Base-by-base conservation (phyloP, 1,140 invertebrate genomes). In the Polypedilum vanderplanki region DNA sequence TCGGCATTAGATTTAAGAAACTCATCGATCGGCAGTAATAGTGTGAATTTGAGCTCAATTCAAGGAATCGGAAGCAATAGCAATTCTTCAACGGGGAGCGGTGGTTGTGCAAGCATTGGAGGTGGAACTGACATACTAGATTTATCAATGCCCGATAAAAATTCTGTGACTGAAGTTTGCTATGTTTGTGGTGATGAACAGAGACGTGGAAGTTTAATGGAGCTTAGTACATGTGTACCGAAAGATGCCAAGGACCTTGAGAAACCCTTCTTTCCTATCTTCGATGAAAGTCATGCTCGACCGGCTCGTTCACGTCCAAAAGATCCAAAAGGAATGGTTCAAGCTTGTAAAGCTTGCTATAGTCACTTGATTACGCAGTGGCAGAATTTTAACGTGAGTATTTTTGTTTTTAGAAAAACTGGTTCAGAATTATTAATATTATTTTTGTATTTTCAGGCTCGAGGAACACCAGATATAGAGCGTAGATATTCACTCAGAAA, bases 131-230 rank as follows among this genome's bases (percentile, higher is more conserved):
- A 93, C 79, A 93, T 94, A 77, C 83, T 95, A 73, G 93, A 95
- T 83, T 84, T 95, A 74, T 93, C 92, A 75, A 94, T 95, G 92
- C 93, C 93, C 1, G 92, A 94, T 79, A 95, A 95, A 85, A 94
- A 95, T 85, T 91, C 92, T 57, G 88, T 90, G 75, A 93, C 91
- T 65, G 93, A 94, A 85, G 93, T 94, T 20, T 95, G 91, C 82
- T 93, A 93, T 81, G 90, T 94, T 10, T 95, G 93, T 81, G 93
- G 93, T n/a, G 92, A 93, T 80, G 92, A 94, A 81, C 91, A 91
- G 80, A 89, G 89, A 76, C 86, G 90, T 75, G 93, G 93, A 46
- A 92, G 91, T 76, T 85, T 95, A 22, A 87, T 83, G 75, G 87
- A 87, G 78, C 80, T 87, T 64, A 85, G 85, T 78, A 87, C 87